phyloP scores from a whole-genome alignment of 2,113 vertebrate species.

The Bolborhynchus lineola region DNA sequence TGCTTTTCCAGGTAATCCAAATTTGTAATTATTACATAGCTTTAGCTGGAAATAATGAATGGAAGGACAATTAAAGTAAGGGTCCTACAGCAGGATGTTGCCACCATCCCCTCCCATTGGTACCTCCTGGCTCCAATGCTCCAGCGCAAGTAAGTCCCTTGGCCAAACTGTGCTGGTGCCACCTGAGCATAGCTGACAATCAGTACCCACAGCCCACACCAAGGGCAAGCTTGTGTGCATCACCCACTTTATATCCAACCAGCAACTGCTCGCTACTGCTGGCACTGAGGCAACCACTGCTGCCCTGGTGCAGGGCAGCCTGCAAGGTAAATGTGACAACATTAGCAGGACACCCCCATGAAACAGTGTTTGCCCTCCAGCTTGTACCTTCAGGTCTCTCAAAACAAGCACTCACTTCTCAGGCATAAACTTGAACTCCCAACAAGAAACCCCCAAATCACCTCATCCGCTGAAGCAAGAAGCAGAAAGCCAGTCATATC shows the following conservation, averaged over 20 bases:
- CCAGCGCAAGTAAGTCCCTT: fast-evolving
- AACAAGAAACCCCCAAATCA: background rate
- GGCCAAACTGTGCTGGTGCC: background rate
- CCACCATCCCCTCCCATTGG: background rate
- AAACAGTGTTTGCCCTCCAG: background rate
- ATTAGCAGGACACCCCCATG: background rate
- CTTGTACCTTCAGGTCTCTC: fast-evolving
- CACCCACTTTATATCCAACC: background rate
- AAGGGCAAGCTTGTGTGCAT: background rate
- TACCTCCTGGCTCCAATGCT: background rate
- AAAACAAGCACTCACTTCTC: background rate
- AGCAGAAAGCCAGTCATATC: background rate
- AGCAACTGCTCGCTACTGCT: background rate
- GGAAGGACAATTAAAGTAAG: background rate
- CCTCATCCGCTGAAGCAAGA: background rate
- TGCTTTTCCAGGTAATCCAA: background rate
- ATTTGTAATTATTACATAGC: background rate
- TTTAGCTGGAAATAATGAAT: background rate
- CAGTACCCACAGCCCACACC: background rate
- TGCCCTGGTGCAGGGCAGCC: background rate
- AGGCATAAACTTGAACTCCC: background rate
- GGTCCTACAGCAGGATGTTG: background rate
- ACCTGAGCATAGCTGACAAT: background rate
- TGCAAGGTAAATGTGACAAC: fast-evolving
- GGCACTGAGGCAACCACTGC: background rate